phyloP scores from a whole-genome alignment of 1,140 invertebrate species.

The Lepeophtheirus salmonis region DNA sequence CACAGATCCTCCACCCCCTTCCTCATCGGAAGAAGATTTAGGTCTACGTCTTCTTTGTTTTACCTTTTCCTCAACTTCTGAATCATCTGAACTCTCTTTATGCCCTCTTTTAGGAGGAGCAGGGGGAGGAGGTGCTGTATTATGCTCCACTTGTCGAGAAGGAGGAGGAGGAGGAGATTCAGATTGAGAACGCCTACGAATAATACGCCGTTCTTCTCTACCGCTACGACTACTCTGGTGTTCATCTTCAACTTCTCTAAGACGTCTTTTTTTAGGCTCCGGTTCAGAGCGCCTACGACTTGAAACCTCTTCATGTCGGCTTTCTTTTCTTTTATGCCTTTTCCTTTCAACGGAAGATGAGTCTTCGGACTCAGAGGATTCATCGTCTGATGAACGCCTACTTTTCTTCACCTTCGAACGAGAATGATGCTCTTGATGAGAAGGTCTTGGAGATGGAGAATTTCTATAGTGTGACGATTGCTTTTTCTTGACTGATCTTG shows the following conservation, averaged over 20 bases:
- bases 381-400: no score
- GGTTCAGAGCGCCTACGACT: neutral
- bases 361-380: neutral
- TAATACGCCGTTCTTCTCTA: neutral
- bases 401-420: no score
- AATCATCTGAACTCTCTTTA: neutral
- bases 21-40: slow-evolving; percentile 1
- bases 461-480: no score
- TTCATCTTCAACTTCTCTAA: neutral
- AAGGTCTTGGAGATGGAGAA: no score
- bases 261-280: no score
- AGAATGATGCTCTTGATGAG: no score
- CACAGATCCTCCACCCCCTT: slow-evolving; percentile 14
- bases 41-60: neutral
- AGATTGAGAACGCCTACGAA: neutral
- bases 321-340: neutral
- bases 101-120: neutral
- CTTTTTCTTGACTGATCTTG: no score
- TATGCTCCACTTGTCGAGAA: no score
- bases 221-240: neutral
- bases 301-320: neutral
- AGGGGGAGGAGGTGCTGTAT: no score
- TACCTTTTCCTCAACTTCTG: neutral
- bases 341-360: neutral
- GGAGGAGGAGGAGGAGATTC: no score